A percentile compares a stretch with the other conserved stretches of the same genome.
These are phyloP conservation scores for Eupithecia tripunctaria DNA, from an alignment of 2,888 invertebrate species.

Conservation along the genomic window DNA sequence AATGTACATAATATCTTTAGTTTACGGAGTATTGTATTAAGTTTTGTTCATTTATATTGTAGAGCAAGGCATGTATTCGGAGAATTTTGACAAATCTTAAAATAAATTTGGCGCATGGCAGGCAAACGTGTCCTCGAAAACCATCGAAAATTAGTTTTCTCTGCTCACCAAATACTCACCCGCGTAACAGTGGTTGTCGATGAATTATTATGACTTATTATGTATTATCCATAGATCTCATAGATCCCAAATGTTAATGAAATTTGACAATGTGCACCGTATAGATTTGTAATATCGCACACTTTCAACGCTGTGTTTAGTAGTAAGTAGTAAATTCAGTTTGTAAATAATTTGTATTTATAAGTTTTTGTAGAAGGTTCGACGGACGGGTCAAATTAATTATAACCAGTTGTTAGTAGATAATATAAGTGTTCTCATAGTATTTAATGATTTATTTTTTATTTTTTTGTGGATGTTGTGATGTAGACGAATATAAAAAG, in stretches of 20 bases:
- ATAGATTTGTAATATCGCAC: background rate
- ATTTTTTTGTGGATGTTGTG: background rate
- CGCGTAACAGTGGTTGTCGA: background rate
- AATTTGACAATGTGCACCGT: background rate
- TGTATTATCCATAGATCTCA: no score
- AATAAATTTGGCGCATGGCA: background rate
- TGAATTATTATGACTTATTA: background rate
- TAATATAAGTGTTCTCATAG: background rate
- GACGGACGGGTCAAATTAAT: background rate
- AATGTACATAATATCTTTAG: background rate
- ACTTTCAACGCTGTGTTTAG: no score
- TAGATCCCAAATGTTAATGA: background rate
- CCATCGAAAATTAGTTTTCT: background rate
- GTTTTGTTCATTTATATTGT: background rate
- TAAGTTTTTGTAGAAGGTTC: background rate
- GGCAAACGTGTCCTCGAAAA: background rate
- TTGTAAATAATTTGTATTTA: background rate
- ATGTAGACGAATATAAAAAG: background rate
- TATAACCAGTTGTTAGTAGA: background rate
- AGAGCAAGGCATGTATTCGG: background rate
- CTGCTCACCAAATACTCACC: background rate
- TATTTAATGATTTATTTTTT: background rate
- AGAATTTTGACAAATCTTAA: background rate
- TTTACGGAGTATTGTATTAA: background rate
- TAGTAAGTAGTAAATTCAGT: background rate